Percentiles rank a stretch among this genome's conserved stretches.
Conservation (phyloP, 2,113 vertebrate genomes). For the Antigone vipio region DNA sequence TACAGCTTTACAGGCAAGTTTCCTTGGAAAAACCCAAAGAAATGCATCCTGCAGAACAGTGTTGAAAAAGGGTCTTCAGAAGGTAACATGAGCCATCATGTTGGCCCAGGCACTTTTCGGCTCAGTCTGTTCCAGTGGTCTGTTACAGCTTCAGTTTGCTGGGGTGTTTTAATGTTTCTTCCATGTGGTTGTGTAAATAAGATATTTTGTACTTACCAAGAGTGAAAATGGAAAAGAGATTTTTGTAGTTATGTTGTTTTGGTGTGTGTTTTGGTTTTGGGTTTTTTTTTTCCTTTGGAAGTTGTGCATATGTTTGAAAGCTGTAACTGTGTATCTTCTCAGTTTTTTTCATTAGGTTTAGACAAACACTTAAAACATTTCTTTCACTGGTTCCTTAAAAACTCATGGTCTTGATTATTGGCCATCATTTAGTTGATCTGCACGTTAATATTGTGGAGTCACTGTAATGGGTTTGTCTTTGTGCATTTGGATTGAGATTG, state of each 20-base stretch:
- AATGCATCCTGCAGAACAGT: background rate
- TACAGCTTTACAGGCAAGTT: background rate
- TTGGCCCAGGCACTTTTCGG: background rate
- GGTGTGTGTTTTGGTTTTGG: no score
- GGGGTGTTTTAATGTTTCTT: background rate
- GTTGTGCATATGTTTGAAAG: background rate
- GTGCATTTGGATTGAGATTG: background rate
- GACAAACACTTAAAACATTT: background rate
- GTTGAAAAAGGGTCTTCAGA: background rate
- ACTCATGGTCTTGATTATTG: background rate
- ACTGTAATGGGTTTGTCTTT: background rate
- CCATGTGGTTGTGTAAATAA: background rate
- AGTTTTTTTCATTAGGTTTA: background rate
- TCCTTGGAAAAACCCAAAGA: background rate
- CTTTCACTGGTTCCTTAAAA: background rate
- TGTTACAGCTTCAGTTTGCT: background rate
- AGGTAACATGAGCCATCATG: background rate
- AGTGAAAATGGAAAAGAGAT: background rate
- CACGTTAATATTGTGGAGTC: background rate
- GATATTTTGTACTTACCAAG: background rate
- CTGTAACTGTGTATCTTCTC: background rate
- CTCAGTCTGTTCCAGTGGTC: background rate
- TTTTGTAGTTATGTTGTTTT: background rate
- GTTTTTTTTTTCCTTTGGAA: fast-evolving
- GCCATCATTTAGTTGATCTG: background rate